phyloP scores from a whole-genome alignment of 2,113 vertebrate species.

The Holacanthus passer region DNA sequence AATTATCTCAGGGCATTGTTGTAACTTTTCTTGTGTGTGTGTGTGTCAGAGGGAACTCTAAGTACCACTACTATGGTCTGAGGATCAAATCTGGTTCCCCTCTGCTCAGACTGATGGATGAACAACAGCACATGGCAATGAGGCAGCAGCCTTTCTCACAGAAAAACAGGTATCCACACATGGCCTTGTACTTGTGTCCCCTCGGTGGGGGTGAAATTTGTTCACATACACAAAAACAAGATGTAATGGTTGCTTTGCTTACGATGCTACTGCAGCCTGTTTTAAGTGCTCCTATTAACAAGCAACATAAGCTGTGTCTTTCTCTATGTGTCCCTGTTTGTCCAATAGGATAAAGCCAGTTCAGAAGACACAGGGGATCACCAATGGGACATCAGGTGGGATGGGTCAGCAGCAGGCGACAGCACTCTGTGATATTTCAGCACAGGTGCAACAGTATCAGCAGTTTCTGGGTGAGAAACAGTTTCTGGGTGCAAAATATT shows the following conservation, averaged over 20 bases:
- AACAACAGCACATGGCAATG: conserved; percentile 95
- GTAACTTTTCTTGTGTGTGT: conserved; percentile 26
- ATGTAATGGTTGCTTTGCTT: neutral
- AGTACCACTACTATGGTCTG: conserved; percentile 95
- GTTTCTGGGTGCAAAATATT: neutral
- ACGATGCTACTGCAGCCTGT: neutral
- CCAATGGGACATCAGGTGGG: conserved; percentile 87
- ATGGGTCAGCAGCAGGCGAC: conserved; percentile 84
- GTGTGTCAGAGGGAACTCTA: conserved; percentile 91
- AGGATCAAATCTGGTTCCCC: conserved; percentile 93
- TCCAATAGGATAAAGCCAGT: conserved; percentile 88
- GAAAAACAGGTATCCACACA: conserved; percentile 87
- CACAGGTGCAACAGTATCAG: conserved; percentile 94
- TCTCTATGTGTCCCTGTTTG: neutral
- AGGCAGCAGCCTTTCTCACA: conserved; percentile 94
- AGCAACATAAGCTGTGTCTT: neutral
- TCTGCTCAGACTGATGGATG: conserved; percentile 91
- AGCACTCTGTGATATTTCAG: conserved; percentile 89
- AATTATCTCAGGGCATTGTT: neutral
- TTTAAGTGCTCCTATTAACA: neutral
- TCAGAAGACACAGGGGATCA: conserved; percentile 91
- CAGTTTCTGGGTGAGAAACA: conserved; percentile 90
- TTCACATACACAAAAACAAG: neutral
- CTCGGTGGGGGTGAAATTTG: neutral
- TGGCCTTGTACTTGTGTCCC: neutral